A percentile compares a stretch with the other conserved stretches of the same genome.
Conservation (phyloP, 1,140 invertebrate species). For the Anoplolepis gracilipes region DNA sequence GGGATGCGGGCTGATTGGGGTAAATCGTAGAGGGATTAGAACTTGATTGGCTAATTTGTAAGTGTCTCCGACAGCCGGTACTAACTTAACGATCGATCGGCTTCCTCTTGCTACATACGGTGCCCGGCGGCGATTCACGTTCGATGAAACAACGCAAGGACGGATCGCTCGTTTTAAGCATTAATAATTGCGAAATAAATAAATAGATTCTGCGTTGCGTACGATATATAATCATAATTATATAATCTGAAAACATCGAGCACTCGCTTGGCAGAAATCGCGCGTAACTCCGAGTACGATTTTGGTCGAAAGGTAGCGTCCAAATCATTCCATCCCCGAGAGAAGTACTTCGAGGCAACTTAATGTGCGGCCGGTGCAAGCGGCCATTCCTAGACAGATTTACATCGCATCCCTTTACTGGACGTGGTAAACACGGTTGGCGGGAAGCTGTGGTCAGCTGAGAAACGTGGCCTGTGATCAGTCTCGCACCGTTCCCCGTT, state of each 20-base stretch:
- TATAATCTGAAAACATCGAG: neutral
- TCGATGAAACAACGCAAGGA: neutral
- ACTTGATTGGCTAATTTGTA: constrained; percentile 87
- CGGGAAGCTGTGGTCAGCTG: constrained; percentile 80
- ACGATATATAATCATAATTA: neutral
- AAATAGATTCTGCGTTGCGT: neutral
- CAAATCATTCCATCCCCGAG: neutral
- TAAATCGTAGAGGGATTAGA: constrained; percentile 84
- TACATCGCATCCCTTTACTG: constrained; percentile 81
- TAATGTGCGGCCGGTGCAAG: constrained; percentile 81
- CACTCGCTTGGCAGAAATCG: neutral
- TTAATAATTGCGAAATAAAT: constrained; percentile 15
- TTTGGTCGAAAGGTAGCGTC: neutral
- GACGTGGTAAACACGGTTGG: constrained; percentile 70
- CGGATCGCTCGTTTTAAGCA: neutral
- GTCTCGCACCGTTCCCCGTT: constrained; percentile 21
- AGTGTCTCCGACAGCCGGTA: constrained; percentile 83
- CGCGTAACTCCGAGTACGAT: neutral
- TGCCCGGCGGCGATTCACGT: constrained; percentile 45
- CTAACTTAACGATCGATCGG: constrained; percentile 84
- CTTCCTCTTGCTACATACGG: constrained; percentile 61
- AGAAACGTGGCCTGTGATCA: constrained; percentile 82
- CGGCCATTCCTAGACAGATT: constrained; percentile 82
- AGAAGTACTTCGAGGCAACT: constrained; percentile 72
- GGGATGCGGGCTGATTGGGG: constrained; percentile 83